Conservation (phyloP, 2,888 invertebrate species). For the Podabrus alpinus region DNA sequence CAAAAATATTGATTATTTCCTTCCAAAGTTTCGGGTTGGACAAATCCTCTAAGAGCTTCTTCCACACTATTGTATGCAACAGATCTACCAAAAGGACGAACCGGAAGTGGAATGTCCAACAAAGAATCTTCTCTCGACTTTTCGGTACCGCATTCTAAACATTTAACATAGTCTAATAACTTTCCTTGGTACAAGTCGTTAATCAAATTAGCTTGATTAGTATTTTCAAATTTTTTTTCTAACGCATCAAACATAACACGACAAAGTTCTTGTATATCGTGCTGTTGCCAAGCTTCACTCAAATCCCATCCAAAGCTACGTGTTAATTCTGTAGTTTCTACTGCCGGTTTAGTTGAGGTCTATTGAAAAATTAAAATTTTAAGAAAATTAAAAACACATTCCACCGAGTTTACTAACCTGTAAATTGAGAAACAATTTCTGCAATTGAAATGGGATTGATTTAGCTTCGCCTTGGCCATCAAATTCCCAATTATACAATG, state of each 20-base stretch:
- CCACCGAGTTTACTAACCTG: conserved; percentile 60
- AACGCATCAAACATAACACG: conserved; percentile 90
- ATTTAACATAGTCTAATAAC: conserved; percentile 89
- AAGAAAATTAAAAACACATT: not conserved
- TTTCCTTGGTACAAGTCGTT: conserved; percentile 75
- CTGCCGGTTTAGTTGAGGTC: conserved; percentile 77
- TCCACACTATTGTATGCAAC: conserved; percentile 78
- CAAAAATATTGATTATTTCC: conserved; percentile 87
- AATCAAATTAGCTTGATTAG: conserved; percentile 80
- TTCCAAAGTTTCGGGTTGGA: conserved; percentile 81
- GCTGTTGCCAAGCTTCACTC: conserved; percentile 89
- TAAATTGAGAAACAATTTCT: conserved; percentile 81
- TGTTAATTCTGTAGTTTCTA: conserved; percentile 86
- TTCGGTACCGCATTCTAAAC: conserved; percentile 81
- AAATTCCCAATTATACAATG: conserved; percentile 82
- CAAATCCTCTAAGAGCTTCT: conserved; percentile 82
- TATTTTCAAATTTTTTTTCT: conserved; percentile 81
- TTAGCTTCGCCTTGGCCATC: conserved; percentile 70
- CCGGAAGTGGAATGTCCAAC: conserved; percentile 83
- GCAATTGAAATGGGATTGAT: conserved; percentile 85
- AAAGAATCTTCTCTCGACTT: conserved; percentile 83
- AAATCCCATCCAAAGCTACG: conserved; percentile 90
- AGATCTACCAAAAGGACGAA: conserved; percentile 78
- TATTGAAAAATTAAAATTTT: conserved; percentile 46
- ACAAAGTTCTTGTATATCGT: conserved; percentile 89